Base-by-base conservation (phyloP, 2,888 invertebrate species). In the Celastrina argiolus region DNA sequence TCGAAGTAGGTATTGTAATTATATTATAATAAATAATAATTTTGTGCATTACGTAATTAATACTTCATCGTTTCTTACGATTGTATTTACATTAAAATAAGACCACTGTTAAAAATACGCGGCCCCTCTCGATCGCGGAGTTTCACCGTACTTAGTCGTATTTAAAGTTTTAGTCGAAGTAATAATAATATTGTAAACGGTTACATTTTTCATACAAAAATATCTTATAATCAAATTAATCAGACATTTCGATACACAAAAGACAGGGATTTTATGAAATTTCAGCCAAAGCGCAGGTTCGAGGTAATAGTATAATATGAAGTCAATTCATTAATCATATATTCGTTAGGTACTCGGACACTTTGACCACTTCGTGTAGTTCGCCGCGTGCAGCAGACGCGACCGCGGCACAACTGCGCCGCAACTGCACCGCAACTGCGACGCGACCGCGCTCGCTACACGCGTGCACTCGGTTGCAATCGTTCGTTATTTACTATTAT, bases 291-390 rank as follows among this genome's bases (percentile, higher is more conserved):
- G 88, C 87, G 83, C 88, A 89, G 84, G 88, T 88, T 88, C 78
- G 89, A 87, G 85, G 85, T 89, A 88, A 89, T 90, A 90, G 85
- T 85, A 79, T 90, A 87, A 85, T 85, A 85, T 88, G 85, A 91
- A 85, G 91, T 91, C 91, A 91, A 91, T 91, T 91, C 88, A 88
- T 85, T 88, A 88, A 90, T 87, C 89, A 87, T 91, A 87, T 91
- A 91, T 87, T 88, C 79, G 83, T 86, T 89, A 91, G 83, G 88
- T 87, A 87, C 85, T 83, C 82, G 81, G 79, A 84, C 82, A 81
- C 80, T 79, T 75, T 82, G 84, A 86, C 81, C 87, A 87, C 82
- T 83, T 76, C 78, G 81, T 84, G 84, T 86, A 83, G 81, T 80
- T 82, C 81, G 82, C 84, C 81, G 77, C 76, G 78, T 76, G 74